A percentile compares a stretch with the other conserved stretches of the same genome.
Conservation (phyloP, 2,797 vertebrate species). For the Hydrophis major region DNA sequence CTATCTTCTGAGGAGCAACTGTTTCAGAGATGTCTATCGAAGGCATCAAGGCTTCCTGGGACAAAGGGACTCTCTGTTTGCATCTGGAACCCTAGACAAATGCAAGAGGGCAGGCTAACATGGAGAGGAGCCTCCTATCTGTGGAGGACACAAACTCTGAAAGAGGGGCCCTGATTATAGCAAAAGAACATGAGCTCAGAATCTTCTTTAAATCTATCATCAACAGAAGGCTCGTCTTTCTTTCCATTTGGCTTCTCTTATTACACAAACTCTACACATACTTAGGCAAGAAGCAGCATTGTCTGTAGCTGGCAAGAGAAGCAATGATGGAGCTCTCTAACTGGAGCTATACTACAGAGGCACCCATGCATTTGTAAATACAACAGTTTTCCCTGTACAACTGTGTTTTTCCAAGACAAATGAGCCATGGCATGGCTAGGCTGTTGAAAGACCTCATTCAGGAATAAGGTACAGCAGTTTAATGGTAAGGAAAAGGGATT, state of each 20-base stretch:
- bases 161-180: conserved; percentile 31
- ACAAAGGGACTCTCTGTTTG: conserved; percentile 64
- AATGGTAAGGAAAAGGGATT: not conserved
- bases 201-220: conserved; percentile 33
- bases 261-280: not conserved
- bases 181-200: conserved; percentile 37
- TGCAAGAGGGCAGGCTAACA: conserved; percentile 41
- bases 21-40: conserved; percentile 12
- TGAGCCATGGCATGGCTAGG: not conserved
- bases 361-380: not conserved
- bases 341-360: not conserved
- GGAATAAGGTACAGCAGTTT: not conserved
- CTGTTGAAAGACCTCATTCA: not conserved
- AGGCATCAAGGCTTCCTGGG: conserved; percentile 32
- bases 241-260: not conserved
- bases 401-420: not conserved
- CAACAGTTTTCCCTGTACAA: not conserved
- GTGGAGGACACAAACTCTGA: conserved; percentile 59
- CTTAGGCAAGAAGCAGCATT: not conserved
- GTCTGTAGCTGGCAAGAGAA: not conserved
- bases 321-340: rapidly evolving
- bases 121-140: conserved; percentile 46
- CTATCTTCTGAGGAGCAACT: not conserved
- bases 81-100: conserved; percentile 49
- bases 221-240: conserved; percentile 19